These are phyloP conservation scores for Drosophila kohkoa DNA, from an alignment of 1,140 invertebrate genomes.

Conservation along the genomic window DNA sequence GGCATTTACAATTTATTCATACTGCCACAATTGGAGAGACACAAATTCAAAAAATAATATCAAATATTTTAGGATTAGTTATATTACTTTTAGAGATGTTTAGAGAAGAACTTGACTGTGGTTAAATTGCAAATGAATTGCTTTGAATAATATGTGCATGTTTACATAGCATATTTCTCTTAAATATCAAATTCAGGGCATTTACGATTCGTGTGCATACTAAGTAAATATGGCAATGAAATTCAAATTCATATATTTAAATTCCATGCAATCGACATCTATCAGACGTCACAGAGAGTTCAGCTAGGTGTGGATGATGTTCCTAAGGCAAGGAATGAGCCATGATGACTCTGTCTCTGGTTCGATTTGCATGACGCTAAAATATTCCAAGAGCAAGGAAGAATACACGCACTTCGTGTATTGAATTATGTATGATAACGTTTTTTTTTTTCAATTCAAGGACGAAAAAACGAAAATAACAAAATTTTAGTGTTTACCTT, in stretches of 20 bases:
- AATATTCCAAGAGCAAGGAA: constrained; percentile 23
- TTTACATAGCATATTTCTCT: too few relatives aligned
- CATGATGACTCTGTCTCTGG: neutral
- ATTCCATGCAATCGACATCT: constrained; percentile 38
- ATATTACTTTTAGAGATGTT: too few relatives aligned
- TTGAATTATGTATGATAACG: constrained; percentile 47
- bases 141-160: too few relatives aligned
- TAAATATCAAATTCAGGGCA: neutral
- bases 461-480: neutral
- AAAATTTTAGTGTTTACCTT: constrained; percentile 42
- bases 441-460: constrained; percentile 23
- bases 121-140: too few relatives aligned
- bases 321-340: neutral
- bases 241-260: constrained; percentile 26
- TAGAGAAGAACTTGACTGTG: too few relatives aligned
- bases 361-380: constrained; percentile 42
- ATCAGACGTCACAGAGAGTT: constrained; percentile 9
- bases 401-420: constrained; percentile 21
- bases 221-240: neutral
- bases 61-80: too few relatives aligned
- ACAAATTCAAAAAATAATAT: too few relatives aligned
- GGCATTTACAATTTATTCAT: too few relatives aligned
- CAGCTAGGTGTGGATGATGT: constrained; percentile 6
- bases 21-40: too few relatives aligned
- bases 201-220: neutral